phyloP scores from a whole-genome alignment of 2,888 invertebrate genomes.

The Yponomeuta plumbellus region DNA sequence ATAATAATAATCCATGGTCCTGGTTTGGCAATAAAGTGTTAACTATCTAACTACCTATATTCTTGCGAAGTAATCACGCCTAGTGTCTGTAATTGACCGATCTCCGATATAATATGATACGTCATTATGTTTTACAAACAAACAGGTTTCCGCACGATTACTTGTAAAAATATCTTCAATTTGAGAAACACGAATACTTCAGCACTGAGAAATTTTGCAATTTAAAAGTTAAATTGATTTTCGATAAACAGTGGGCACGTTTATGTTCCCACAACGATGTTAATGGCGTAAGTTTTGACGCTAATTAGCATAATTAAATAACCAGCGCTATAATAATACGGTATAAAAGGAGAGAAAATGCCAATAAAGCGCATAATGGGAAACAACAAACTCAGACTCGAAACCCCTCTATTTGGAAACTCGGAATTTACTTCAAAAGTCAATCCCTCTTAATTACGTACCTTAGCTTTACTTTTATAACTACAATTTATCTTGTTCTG shows the following conservation, averaged over 20 bases:
- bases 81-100: conserved; percentile 28
- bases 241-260: background rate
- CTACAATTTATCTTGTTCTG: background rate
- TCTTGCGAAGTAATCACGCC: background rate
- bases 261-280: background rate
- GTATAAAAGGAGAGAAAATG: background rate
- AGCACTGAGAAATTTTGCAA: too few relatives aligned
- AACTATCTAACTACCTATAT: too few relatives aligned
- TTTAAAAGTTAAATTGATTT: too few relatives aligned
- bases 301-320: conserved; percentile 37
- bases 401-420: background rate
- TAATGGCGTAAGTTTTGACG: conserved; percentile 36
- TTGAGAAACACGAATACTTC: background rate
- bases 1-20: too few relatives aligned
- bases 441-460: background rate
- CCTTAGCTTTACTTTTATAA: background rate
- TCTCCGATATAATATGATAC: conserved; percentile 52
- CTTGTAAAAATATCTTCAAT: background rate
- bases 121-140: conserved; percentile 34
- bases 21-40: too few relatives aligned
- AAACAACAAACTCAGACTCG: background rate
- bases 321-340: background rate
- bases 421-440: conserved; percentile 2
- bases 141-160: conserved; percentile 40
- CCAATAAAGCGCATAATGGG: conserved; percentile 3